Percentiles rank a stretch among this genome's conserved stretches.
Evolutionary conservation across 2,888 invertebrate species (phyloP).

Genomic region (Quadriops clusia): DNA sequence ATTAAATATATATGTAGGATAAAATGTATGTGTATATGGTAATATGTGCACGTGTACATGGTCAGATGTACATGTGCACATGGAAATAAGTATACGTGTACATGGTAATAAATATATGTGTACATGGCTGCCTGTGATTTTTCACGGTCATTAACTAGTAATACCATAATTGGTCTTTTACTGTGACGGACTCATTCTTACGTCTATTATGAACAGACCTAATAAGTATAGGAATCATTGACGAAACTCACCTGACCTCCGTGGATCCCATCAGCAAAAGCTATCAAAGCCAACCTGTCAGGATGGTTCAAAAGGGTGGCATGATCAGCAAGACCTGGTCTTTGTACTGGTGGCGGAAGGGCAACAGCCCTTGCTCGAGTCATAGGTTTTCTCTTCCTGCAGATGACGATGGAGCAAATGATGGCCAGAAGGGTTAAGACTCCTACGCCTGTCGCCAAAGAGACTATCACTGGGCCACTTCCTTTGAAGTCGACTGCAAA

Average conservation of each 20-base stretch:
- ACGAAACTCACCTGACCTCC: conserved; percentile 29
- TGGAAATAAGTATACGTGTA: no score
- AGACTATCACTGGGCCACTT: conserved; percentile 27
- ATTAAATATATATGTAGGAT: no score
- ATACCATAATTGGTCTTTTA: no score
- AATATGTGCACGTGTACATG: no score
- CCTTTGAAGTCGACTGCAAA: conserved; percentile 26
- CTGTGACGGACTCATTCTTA: no score
- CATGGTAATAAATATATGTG: no score
- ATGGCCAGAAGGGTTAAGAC: conserved; percentile 31
- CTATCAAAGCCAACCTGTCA: conserved; percentile 42
- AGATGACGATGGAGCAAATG: conserved; percentile 32
- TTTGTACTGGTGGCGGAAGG: conserved; percentile 24
- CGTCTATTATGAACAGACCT: no score
- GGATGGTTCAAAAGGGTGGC: conserved; percentile 34
- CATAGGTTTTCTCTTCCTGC: conserved; percentile 28
- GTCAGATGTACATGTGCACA: no score
- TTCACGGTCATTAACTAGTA: no score
- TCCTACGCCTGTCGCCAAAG: conserved; percentile 33
- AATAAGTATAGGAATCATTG: no score
- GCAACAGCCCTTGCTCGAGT: conserved; percentile 27
- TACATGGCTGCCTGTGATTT: no score
- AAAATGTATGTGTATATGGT: no score
- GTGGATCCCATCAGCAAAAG: conserved; percentile 40
- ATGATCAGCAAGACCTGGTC: conserved; percentile 28